A percentile compares a stretch with the other conserved stretches of the same genome.
phyloP scores from a whole-genome alignment of 2,797 vertebrate genomes.

The Botia kubotai region DNA sequence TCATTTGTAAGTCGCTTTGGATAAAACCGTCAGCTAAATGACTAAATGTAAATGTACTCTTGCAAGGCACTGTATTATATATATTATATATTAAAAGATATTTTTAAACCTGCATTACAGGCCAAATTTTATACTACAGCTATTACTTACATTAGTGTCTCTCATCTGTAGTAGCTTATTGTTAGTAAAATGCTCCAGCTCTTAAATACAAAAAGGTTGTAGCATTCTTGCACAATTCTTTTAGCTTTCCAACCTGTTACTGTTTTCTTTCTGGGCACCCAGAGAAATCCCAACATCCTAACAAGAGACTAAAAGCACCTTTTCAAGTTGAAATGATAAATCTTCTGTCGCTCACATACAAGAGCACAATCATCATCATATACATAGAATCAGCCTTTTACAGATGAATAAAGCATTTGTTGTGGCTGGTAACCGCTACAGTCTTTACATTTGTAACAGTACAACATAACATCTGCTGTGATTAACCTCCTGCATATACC shows the following conservation, averaged over 20 bases:
- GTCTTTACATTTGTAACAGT: constrained; percentile 29
- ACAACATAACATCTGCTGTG: constrained; percentile 42
- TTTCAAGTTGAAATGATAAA: constrained; percentile 1
- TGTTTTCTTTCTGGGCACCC: not conserved
- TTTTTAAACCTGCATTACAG: not conserved
- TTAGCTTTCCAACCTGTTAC: not conserved
- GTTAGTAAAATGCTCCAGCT: not conserved
- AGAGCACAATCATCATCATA: not conserved
- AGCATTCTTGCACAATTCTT: not conserved
- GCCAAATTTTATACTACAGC: not conserved
- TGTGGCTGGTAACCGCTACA: constrained; percentile 37
- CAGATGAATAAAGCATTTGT: constrained; percentile 10
- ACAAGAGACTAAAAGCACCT: not conserved
- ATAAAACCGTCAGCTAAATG: too few relatives aligned
- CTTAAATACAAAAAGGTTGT: not conserved
- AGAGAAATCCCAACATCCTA: not conserved
- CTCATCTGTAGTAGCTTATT: not conserved
- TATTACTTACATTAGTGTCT: not conserved
- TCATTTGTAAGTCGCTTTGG: too few relatives aligned
- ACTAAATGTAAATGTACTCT: too few relatives aligned
- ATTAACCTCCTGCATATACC: constrained; percentile 21
- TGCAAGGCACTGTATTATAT: too few relatives aligned
- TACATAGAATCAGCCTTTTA: constrained; percentile 7
- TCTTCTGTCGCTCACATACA: constrained; percentile 13
- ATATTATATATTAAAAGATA: too few relatives aligned